Percentiles rank a stretch among this genome's conserved stretches.
phyloP scores from a whole-genome alignment of 2,888 invertebrate species.

The Volucella inflata region DNA sequence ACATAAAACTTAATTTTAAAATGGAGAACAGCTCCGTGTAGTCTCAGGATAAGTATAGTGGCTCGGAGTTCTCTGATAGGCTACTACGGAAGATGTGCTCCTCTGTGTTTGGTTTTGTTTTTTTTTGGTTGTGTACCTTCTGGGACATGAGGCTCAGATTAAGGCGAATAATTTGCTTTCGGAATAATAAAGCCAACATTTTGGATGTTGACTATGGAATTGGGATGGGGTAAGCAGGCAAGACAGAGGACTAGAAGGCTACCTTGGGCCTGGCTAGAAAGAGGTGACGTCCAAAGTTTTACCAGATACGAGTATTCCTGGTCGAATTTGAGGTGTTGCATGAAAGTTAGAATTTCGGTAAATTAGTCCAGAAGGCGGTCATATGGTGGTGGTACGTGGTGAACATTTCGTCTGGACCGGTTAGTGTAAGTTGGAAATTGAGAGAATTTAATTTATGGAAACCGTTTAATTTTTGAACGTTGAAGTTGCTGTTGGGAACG shows the following conservation, averaged over 20 bases:
- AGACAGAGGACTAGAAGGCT: too few relatives aligned
- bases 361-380: not conserved
- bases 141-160: constrained; percentile 17
- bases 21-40: constrained; percentile 55
- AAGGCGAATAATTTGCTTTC: constrained; percentile 66
- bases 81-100: constrained; percentile 26
- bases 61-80: not conserved
- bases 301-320: constrained; percentile 20
- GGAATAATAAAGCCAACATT: constrained; percentile 56
- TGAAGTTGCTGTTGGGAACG: too few relatives aligned
- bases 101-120: not conserved
- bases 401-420: not conserved
- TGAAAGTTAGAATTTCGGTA: constrained; percentile 18
- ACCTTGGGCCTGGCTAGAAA: not conserved
- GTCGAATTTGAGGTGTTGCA: constrained; percentile 15
- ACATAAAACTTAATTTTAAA: constrained; percentile 69
- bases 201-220: not conserved
- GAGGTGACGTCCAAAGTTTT: not conserved
- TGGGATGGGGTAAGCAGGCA: too few relatives aligned
- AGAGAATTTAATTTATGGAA: not conserved
- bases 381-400: not conserved
- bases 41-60: not conserved
- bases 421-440: constrained; percentile 1
- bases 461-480: not conserved
- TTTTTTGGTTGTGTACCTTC: not conserved